Percentiles rank a stretch among this genome's conserved stretches.
phyloP scores from a whole-genome alignment of 1,140 invertebrate species.

The Drosophila sp. region DNA sequence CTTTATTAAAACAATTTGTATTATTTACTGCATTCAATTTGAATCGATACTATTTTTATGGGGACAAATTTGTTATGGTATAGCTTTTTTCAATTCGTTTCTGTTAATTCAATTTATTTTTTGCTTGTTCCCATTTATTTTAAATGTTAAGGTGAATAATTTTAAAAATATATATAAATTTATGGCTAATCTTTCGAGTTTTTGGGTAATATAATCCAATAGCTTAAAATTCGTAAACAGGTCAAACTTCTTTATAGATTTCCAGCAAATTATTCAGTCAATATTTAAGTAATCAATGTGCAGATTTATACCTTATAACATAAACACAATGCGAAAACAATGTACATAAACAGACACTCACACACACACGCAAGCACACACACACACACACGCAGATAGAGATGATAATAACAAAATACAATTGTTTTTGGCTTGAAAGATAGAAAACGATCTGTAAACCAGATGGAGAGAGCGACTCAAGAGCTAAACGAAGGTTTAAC shows the following conservation, averaged over 20 bases:
- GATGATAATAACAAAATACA: conserved; percentile 12
- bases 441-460: conserved; percentile 50
- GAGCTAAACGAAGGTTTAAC: conserved; percentile 23
- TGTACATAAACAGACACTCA: conserved; percentile 17
- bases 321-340: conserved; percentile 30
- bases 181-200: too few species aligned
- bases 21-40: conserved; percentile 6
- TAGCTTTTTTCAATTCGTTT: not conserved
- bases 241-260: not conserved
- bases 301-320: not conserved
- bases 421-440: conserved; percentile 24
- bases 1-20: not conserved
- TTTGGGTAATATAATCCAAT: too few species aligned
- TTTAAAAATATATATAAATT: too few species aligned
- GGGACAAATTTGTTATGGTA: conserved; percentile 1
- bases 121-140: too few species aligned
- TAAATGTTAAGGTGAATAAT: too few species aligned
- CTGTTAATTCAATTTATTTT: not conserved
- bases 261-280: not conserved
- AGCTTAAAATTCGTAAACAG: not conserved
- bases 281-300: conserved; percentile 18
- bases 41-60: not conserved
- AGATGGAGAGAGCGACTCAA: conserved; percentile 40
- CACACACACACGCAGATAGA: conserved; percentile 2
- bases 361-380: not conserved